Percentiles rank a stretch among this genome's conserved stretches.
phyloP scores from a whole-genome alignment of 2,888 invertebrate species.

The Ptycholaimellus sp. region DNA sequence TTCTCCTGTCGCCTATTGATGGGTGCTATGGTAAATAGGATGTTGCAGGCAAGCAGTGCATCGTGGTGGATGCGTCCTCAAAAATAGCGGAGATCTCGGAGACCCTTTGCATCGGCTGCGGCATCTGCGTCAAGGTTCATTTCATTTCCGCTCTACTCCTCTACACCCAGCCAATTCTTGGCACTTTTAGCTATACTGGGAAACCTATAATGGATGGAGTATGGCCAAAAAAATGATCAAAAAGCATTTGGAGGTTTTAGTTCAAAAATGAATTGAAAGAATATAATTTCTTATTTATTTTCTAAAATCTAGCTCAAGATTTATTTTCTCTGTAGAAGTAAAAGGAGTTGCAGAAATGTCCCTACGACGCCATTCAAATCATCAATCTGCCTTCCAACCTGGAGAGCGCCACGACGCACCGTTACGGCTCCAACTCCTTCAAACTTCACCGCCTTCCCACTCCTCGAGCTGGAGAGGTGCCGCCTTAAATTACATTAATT shows the following conservation, averaged over 20 bases:
- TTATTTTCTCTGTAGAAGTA: slow-evolving; percentile 8
- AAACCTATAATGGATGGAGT: too few species aligned
- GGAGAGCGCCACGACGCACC: slow-evolving; percentile 89
- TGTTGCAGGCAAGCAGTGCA: slow-evolving; percentile 55
- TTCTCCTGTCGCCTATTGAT: background rate
- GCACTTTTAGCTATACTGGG: too few species aligned
- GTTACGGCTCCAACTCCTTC: slow-evolving; percentile 88
- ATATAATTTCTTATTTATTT: too few species aligned
- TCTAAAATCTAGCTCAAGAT: too few species aligned
- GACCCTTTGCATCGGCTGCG: slow-evolving; percentile 93
- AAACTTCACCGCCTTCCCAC: slow-evolving; percentile 83
- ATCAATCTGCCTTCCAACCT: slow-evolving; percentile 95
- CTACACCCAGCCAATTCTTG: background rate
- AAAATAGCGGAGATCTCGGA: slow-evolving; percentile 93
- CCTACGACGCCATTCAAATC: slow-evolving; percentile 93
- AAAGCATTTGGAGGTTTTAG: too few species aligned
- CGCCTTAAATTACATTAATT: too few species aligned
- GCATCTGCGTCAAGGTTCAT: slow-evolving; percentile 94
- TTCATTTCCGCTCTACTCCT: too few species aligned
- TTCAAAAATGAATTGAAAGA: too few species aligned
- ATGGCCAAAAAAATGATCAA: too few species aligned
- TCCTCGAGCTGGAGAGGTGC: slow-evolving; percentile 82
- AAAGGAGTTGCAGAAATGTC: slow-evolving; percentile 93
- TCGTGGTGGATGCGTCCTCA: slow-evolving; percentile 78
- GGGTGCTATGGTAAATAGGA: background rate